These are phyloP conservation scores for Falcunculus frontatus DNA, from an alignment of 2,113 vertebrate genomes.

Conservation along the genomic window DNA sequence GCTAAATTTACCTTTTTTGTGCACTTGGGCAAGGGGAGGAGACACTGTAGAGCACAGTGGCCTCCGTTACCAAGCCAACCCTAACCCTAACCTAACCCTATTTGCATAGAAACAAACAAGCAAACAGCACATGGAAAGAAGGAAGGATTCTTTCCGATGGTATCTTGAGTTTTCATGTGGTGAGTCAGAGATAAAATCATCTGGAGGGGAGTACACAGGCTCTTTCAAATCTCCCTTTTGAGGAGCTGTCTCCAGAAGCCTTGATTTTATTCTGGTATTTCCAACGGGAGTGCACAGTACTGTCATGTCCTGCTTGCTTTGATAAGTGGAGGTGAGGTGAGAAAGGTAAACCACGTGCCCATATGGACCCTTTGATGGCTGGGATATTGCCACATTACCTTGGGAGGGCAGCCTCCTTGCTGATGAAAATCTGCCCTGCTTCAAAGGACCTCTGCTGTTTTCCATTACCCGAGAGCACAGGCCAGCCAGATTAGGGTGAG, in stretches of 20 bases:
- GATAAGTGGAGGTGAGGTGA: background rate
- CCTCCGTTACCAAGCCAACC: background rate
- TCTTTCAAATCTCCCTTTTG: background rate
- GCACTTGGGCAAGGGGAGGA: background rate
- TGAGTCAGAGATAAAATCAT: constrained; percentile 46
- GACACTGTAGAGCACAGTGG: background rate
- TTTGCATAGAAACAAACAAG: constrained; percentile 5
- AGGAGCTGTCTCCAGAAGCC: background rate
- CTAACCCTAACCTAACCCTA: background rate
- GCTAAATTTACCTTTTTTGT: background rate
- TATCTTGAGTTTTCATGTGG: constrained; percentile 9
- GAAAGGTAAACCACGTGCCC: background rate
- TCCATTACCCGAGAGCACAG: background rate
- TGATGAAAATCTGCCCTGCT: background rate
- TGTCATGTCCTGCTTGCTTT: background rate
- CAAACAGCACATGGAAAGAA: background rate
- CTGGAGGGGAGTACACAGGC: background rate
- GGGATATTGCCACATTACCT: background rate
- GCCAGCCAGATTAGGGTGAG: background rate
- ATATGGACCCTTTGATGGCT: background rate
- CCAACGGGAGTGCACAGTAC: background rate
- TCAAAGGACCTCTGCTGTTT: background rate
- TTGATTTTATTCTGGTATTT: background rate
- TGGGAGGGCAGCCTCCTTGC: background rate
- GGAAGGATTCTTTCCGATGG: background rate